These are phyloP conservation scores for Scomberomorus guttatus DNA, from an alignment of 2,797 vertebrate species.

Conservation along the genomic window DNA sequence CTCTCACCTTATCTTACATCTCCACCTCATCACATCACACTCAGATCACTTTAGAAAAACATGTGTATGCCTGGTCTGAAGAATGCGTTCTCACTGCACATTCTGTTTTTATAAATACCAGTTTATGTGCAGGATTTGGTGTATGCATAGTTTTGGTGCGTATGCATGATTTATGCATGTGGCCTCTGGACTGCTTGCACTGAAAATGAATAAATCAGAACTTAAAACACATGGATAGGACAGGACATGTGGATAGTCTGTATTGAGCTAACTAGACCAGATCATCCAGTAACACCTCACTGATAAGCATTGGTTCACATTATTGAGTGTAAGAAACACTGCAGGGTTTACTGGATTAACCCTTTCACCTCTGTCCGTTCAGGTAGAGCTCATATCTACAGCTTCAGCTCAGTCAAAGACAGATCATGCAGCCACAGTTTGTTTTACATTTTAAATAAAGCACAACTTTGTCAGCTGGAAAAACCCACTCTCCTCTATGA, in stretches of 20 bases:
- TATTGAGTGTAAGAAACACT: constrained; percentile 15
- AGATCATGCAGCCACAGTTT: background rate
- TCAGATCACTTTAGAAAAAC: too few species aligned
- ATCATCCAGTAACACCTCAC: constrained; percentile 1
- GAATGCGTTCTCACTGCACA: too few species aligned
- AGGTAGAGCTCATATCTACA: background rate
- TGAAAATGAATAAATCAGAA: constrained; percentile 8
- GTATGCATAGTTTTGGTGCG: too few species aligned
- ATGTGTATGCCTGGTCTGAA: too few species aligned
- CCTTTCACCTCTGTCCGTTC: background rate
- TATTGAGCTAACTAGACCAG: constrained; percentile 4
- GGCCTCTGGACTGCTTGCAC: background rate
- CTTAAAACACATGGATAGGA: background rate
- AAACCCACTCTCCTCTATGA: background rate
- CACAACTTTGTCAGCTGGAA: background rate
- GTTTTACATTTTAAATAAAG: constrained; percentile 1
- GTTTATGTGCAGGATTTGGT: too few species aligned
- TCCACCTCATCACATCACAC: too few species aligned
- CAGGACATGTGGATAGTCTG: background rate
- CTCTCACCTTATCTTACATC: too few species aligned
- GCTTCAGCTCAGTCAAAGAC: background rate
- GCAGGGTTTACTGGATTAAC: constrained; percentile 3
- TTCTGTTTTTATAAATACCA: too few species aligned
- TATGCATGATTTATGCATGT: too few species aligned
- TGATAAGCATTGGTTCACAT: constrained; percentile 1